Evolutionary conservation across 2,113 vertebrate species (phyloP).

Genomic region (Paracanthobrama guichenoti): DNA sequence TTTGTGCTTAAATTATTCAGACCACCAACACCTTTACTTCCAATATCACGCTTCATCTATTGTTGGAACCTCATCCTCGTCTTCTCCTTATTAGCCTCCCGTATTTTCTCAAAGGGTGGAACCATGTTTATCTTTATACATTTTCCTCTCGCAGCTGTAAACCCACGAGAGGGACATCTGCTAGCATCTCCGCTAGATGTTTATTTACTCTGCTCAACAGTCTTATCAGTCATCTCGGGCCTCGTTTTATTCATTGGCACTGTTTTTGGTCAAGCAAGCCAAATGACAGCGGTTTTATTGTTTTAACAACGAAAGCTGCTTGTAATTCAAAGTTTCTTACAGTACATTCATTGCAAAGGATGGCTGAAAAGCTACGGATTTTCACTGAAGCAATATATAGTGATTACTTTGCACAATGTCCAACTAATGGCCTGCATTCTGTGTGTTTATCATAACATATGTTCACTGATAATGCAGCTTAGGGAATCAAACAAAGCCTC

Average conservation of each 20-base stretch:
- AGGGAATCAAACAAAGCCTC: conserved; percentile 85
- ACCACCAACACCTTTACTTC: conserved; percentile 20
- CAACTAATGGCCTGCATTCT: conserved; percentile 21
- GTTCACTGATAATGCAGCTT: conserved; percentile 75
- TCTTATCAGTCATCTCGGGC: conserved; percentile 8
- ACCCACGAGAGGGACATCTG: conserved; percentile 3
- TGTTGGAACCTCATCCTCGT: not conserved
- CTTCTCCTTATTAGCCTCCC: conserved; percentile 17
- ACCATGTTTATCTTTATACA: conserved; percentile 43
- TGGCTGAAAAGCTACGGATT: not conserved
- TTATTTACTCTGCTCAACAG: conserved; percentile 14
- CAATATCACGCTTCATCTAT: conserved; percentile 5
- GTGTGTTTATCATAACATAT: conserved; percentile 70
- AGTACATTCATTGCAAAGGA: conserved; percentile 13
- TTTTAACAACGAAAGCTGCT: conserved; percentile 2
- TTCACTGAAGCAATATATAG: conserved; percentile 9
- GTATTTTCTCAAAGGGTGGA: conserved; percentile 34
- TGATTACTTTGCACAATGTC: conserved; percentile 21
- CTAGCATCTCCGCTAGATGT: not conserved
- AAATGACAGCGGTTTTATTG: conserved; percentile 9
- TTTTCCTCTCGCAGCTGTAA: not conserved
- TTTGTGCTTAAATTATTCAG: conserved; percentile 51
- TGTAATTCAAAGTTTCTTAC: conserved; percentile 8
- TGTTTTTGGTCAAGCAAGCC: conserved; percentile 7
- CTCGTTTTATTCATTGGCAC: not conserved